Percentiles rank a stretch among this genome's conserved stretches.
These are phyloP conservation scores for Fukomys damarensis DNA, from an alignment of 2,113 vertebrate species.

Conservation along the genomic window DNA sequence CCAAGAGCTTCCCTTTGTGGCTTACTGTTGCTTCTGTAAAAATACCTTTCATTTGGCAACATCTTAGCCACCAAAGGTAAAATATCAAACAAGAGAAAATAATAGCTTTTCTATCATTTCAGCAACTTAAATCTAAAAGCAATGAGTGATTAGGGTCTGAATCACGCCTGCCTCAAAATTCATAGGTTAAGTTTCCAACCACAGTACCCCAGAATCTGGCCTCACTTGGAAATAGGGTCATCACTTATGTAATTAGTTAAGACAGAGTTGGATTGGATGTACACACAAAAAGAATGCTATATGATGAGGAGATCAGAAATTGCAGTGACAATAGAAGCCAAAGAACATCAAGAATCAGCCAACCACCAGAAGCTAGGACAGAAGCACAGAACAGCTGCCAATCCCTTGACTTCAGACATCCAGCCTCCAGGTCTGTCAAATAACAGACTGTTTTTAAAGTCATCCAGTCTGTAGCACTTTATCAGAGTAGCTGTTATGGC, in stretches of 20 bases:
- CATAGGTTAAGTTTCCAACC: background rate
- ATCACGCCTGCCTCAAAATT: background rate
- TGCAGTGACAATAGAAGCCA: background rate
- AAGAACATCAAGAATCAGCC: too few species aligned
- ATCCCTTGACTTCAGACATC: background rate
- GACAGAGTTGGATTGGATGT: fast-evolving
- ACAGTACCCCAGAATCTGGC: background rate
- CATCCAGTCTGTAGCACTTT: background rate
- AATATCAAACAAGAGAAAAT: background rate
- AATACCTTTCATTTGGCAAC: conserved; percentile 31
- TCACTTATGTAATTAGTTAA: background rate
- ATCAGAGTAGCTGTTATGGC: background rate
- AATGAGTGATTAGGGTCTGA: background rate
- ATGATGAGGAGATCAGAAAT: background rate
- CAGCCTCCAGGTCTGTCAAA: background rate
- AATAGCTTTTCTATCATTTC: background rate
- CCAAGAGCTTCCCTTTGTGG: background rate
- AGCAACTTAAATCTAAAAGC: background rate
- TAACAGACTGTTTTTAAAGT: background rate
- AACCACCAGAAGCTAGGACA: background rate
- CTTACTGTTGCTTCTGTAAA: conserved; percentile 56
- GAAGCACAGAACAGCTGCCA: background rate
- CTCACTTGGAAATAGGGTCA: background rate
- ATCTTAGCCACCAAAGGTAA: conserved; percentile 31
- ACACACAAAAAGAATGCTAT: background rate